Evolutionary conservation across 2,888 invertebrate genomes (phyloP).

Genomic region (Hydrotaea diabolus): DNA sequence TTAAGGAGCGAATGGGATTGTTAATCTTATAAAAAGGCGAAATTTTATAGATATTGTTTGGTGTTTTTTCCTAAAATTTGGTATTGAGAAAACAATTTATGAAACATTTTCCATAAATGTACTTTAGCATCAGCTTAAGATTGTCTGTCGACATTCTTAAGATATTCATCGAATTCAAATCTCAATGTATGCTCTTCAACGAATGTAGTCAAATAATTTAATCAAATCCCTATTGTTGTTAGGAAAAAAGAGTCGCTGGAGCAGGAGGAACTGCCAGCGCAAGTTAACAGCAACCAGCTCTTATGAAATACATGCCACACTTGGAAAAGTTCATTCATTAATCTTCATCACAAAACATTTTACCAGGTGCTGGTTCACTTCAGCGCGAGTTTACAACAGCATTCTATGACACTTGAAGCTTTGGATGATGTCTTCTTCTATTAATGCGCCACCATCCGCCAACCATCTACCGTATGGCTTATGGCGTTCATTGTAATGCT

Average conservation of each 20-base stretch:
- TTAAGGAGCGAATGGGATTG: too few relatives aligned
- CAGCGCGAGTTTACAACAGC: background rate
- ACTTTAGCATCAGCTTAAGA: background rate
- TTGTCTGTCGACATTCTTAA: too few relatives aligned
- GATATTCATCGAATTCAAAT: background rate
- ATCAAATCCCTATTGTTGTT: background rate
- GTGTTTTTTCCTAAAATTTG: background rate
- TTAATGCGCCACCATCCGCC: too few relatives aligned
- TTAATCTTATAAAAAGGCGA: background rate
- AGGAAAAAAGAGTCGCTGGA: background rate
- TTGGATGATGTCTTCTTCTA: conserved; percentile 20
- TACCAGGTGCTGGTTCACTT: conserved; percentile 55
- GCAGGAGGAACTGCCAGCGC: background rate
- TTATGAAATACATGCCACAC: background rate
- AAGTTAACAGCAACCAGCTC: background rate
- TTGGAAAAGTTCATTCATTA: conserved; percentile 56
- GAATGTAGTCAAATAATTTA: background rate
- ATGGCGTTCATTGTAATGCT: background rate
- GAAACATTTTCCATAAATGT: background rate
- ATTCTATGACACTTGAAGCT: background rate
- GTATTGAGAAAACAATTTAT: background rate
- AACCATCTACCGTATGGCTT: background rate
- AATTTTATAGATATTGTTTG: background rate
- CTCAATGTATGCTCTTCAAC: background rate
- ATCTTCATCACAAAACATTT: conserved; percentile 61